Evolutionary conservation across 1,140 invertebrate species (phyloP).

Genomic region (Hylaeus anthracinus): DNA sequence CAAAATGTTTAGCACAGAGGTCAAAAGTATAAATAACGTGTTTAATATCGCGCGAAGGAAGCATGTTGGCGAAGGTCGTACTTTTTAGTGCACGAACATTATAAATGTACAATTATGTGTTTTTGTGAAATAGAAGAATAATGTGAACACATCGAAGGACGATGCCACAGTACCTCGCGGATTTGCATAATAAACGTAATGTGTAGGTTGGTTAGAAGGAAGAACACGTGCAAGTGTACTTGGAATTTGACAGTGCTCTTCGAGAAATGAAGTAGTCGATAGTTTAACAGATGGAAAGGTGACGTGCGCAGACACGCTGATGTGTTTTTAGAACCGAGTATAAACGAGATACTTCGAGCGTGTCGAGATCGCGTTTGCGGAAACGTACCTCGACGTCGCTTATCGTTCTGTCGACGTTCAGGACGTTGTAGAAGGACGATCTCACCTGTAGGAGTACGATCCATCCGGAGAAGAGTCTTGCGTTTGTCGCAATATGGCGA

Average conservation of each 20-base stretch:
- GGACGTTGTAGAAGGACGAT: constrained; percentile 49
- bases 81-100: too few relatives aligned
- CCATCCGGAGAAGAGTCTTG: constrained; percentile 67
- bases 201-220: too few relatives aligned
- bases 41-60: too few relatives aligned
- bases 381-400: constrained; percentile 48
- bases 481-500: constrained; percentile 63
- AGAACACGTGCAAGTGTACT: neutral
- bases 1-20: too few relatives aligned
- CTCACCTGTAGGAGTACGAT: constrained; percentile 70
- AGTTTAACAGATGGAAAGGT: neutral
- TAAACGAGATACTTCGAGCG: constrained; percentile 51
- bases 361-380: constrained; percentile 58
- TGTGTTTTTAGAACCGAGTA: constrained; percentile 20
- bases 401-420: constrained; percentile 35
- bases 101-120: too few relatives aligned
- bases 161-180: too few relatives aligned
- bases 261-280: neutral
- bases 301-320: neutral
- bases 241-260: neutral
- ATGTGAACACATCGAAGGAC: too few relatives aligned
- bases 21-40: too few relatives aligned
- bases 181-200: too few relatives aligned
- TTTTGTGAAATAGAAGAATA: too few relatives aligned
- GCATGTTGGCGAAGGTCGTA: too few relatives aligned